Evolutionary conservation across 1,140 invertebrate species (phyloP).

Genomic region (Leptonema lineaticorne): DNA sequence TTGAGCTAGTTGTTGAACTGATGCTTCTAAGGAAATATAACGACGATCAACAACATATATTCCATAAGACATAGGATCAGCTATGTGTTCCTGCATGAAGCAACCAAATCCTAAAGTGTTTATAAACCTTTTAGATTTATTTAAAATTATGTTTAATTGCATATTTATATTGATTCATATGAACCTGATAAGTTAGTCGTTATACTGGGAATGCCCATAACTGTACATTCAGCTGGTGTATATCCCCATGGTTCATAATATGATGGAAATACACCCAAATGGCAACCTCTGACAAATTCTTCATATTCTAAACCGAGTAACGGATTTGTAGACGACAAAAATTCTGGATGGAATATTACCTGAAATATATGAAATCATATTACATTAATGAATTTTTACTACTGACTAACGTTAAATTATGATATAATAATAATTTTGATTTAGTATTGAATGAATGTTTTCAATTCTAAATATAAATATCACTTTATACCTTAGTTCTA

Average conservation of each 20-base stretch:
- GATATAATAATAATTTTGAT: not conserved
- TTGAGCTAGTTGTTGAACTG: conserved; percentile 89
- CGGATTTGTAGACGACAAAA: conserved; percentile 96
- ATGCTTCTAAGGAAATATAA: conserved; percentile 85
- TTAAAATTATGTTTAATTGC: not conserved
- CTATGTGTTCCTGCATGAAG: conserved; percentile 98
- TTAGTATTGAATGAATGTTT: not conserved
- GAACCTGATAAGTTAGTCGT: conserved; percentile 94
- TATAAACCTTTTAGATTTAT: not conserved
- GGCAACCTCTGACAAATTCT: conserved; percentile 98
- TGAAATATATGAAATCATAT: conserved; percentile 47
- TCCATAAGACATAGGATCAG: conserved; percentile 97
- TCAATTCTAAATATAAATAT: not conserved
- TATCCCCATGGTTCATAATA: conserved; percentile 99
- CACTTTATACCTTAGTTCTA: conserved; percentile 79
- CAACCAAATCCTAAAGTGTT: conserved; percentile 84
- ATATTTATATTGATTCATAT: conserved; percentile 1
- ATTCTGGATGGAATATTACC: conserved; percentile 99
- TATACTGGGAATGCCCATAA: conserved; percentile 98
- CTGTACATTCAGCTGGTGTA: conserved; percentile 98
- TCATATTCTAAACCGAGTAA: conserved; percentile 98
- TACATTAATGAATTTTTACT: not conserved
- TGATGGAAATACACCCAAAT: conserved; percentile 97
- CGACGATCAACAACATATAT: conserved; percentile 97
- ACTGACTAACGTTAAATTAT: not conserved